Percentiles rank a stretch among this genome's conserved stretches.
Conservation (phyloP, 2,797 vertebrate species). For the Limosa lapponica region DNA sequence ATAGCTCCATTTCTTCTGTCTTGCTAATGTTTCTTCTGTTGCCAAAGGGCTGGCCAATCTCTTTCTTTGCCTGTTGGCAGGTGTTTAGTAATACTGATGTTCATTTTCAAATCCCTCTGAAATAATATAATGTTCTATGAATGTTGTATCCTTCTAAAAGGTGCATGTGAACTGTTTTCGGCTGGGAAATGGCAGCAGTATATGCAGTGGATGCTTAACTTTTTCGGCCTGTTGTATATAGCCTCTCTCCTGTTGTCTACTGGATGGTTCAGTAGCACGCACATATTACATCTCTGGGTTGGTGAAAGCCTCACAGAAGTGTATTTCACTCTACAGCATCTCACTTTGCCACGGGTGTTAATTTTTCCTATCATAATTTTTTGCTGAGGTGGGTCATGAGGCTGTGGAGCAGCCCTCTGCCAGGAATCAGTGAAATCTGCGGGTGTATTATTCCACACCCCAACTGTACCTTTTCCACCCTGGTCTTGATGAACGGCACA, state of each 20-base stretch:
- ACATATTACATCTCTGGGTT: not conserved
- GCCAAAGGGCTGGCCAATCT: not conserved
- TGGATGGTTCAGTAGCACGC: not conserved
- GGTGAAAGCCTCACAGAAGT: not conserved
- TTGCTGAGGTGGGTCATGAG: not conserved
- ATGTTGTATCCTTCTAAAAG: not conserved
- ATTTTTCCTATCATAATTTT: not conserved
- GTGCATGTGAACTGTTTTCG: not conserved
- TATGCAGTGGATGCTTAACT: not conserved
- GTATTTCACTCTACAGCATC: not conserved
- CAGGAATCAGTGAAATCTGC: not conserved
- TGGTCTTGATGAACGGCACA: fast-evolving
- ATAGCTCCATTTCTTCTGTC: not conserved
- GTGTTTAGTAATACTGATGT: not conserved
- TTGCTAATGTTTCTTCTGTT: not conserved
- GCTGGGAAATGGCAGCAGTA: not conserved
- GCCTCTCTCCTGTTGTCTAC: not conserved
- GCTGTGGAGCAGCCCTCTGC: not conserved
- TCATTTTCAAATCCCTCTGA: not conserved
- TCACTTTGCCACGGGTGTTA: not conserved
- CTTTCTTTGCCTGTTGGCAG: not conserved
- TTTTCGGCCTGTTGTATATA: not conserved
- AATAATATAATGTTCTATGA: not conserved
- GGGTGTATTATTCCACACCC: not conserved
- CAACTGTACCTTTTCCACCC: fast-evolving